These are phyloP conservation scores for Macrophya alboannulata DNA, from an alignment of 2,888 invertebrate genomes.

Conservation along the genomic window DNA sequence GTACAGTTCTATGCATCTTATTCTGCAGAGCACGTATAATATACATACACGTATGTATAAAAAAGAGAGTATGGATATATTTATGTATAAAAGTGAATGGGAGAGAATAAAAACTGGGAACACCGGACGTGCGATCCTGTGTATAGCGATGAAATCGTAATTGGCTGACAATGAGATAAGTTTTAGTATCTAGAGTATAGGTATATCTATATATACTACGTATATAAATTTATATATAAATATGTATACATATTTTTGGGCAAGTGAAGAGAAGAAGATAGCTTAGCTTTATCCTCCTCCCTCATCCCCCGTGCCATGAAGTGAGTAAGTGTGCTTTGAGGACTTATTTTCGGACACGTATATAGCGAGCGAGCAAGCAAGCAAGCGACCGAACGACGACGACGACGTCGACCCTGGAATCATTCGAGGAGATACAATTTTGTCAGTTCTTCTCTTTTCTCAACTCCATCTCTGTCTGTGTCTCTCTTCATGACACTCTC, in stretches of 20 bases:
- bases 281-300: neutral
- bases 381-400: neutral
- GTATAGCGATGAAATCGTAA: constrained; percentile 39
- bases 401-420: constrained; percentile 21
- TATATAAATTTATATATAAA: constrained; percentile 5
- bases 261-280: constrained; percentile 17
- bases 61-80: neutral
- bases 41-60: neutral
- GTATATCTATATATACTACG: too few species aligned
- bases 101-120: neutral
- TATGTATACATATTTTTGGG: constrained; percentile 19
- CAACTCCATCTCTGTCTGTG: neutral
- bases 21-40: neutral
- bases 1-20: neutral
- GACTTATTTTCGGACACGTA: constrained; percentile 32
- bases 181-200: neutral
- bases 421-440: constrained; percentile 20
- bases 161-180: constrained; percentile 49
- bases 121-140: neutral
- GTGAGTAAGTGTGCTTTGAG: neutral
- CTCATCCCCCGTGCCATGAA: neutral
- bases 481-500: neutral
- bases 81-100: neutral
- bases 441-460: neutral
- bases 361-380: neutral